Percentiles rank a stretch among this genome's conserved stretches.
Conservation (phyloP, 2,113 vertebrate genomes). For the Petroica traversi region DNA sequence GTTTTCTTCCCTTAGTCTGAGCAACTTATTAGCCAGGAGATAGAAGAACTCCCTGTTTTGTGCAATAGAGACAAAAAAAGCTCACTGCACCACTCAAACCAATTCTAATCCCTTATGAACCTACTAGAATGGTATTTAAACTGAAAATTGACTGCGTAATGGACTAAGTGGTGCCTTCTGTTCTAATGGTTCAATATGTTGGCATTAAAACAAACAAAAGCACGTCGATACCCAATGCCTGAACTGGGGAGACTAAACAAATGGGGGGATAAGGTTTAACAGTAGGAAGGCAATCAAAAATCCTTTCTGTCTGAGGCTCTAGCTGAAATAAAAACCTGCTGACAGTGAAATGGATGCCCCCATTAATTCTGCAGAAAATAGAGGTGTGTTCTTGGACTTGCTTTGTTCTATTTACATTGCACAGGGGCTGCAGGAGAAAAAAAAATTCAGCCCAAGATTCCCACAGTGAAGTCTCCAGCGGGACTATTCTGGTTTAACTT, state of each 20-base stretch:
- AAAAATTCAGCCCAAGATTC: neutral
- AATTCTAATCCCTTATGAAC: constrained; percentile 54
- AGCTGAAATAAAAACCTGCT: neutral
- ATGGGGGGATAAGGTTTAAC: neutral
- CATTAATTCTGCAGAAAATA: neutral
- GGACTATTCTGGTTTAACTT: neutral
- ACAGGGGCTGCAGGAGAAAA: neutral
- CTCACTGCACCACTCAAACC: constrained; percentile 43
- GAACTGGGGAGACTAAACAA: neutral
- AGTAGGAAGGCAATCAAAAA: neutral
- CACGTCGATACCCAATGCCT: neutral
- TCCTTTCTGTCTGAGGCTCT: neutral
- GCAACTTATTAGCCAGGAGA: constrained; percentile 70
- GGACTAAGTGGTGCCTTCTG: constrained; percentile 62
- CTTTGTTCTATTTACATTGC: neutral
- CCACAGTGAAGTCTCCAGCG: neutral
- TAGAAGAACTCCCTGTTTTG: constrained; percentile 60
- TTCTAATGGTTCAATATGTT: constrained; percentile 51
- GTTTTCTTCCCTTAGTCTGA: constrained; percentile 70
- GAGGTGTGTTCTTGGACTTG: neutral
- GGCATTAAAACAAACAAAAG: constrained; percentile 64
- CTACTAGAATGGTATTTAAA: constrained; percentile 70
- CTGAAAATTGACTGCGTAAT: constrained; percentile 71
- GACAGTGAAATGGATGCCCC: neutral
- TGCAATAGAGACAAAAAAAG: constrained; percentile 48